Evolutionary conservation across 1,140 invertebrate species (phyloP), one percentile per base, ranked within the genome.

Genomic region (Sycophaga agraensis): DNA sequence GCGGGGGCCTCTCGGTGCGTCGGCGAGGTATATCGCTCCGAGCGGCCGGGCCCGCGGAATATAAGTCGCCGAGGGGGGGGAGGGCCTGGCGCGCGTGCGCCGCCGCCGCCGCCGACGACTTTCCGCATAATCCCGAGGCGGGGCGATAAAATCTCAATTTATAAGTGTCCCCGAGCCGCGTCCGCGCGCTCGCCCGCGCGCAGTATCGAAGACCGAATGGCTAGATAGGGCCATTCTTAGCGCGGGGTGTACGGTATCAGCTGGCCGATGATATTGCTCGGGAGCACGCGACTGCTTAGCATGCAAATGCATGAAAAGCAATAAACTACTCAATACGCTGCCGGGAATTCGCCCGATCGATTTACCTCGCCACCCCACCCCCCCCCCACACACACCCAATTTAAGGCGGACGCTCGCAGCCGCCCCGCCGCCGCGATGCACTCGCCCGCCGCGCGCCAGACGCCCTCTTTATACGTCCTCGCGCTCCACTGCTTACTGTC

Each of bases 311-410:
- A 77, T 76, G 73, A 77, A 59, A 75, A 74, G 75, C 75, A 75
- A 77, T 77, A 77, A 77, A 77, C 75, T 77, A 77, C 75, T 76
- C 75, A 74, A 77, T 77, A 77, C 72, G 72, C 71, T 68, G 72
- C 69, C 55, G 71, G 68, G 69, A 74, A 75, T 72, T 74, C 66
- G 66, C 65, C 55, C 67, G 71, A 73, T 73, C 71, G 71, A 73
- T 73, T 72, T 73, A 68, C 64, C 67, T 31, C 24, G 48, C 24
- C 2, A 16, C n/a, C 6, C 39, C 1, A 14, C 14, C 2, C n/a
- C 39, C n/a, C 39, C 8, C 24, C 14, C 28, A 1, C 28, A 14
- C 26, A n/a, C 16, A n/a, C 17, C 54, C 35, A 49, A 50, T 43
- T 51, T 28, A 49, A 58, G 45, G 28, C 6, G 28, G 42, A 57